Conservation (phyloP, 1,140 invertebrate species). For the Vanessa tameamea region DNA sequence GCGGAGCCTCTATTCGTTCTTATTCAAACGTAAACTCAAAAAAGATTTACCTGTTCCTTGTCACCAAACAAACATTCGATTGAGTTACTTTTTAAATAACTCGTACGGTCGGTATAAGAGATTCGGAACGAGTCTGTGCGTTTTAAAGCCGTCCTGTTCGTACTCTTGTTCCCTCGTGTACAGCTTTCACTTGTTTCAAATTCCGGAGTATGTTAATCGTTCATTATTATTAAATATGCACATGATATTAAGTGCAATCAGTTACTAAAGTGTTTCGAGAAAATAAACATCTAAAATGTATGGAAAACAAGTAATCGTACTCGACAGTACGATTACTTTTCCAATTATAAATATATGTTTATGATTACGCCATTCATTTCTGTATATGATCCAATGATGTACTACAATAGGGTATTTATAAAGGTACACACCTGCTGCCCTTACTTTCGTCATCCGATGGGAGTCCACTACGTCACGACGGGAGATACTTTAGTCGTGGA, state of each 20-base stretch:
- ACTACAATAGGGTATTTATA: too few species aligned
- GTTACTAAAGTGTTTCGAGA: background rate
- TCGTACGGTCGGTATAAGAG: background rate
- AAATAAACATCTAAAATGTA: background rate
- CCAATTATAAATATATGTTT: too few species aligned
- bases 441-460: too few species aligned
- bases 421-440: too few species aligned
- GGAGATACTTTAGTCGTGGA: too few species aligned
- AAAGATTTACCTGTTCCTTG: background rate
- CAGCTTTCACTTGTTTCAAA: constrained; percentile 24
- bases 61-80: background rate
- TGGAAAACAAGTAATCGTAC: too few species aligned
- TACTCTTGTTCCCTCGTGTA: constrained; percentile 10
- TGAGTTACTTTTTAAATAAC: constrained; percentile 1
- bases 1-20: too few species aligned
- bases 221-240: constrained; percentile 11
- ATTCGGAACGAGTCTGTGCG: background rate
- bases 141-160: background rate
- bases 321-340: too few species aligned
- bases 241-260: constrained; percentile 18
- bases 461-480: too few species aligned
- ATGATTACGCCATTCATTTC: too few species aligned
- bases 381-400: too few species aligned
- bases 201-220: constrained; percentile 22
- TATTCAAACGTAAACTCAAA: background rate